Evolutionary conservation across 1,140 invertebrate species (phyloP).

Genomic region (Mizuhopecten yessoensis): DNA sequence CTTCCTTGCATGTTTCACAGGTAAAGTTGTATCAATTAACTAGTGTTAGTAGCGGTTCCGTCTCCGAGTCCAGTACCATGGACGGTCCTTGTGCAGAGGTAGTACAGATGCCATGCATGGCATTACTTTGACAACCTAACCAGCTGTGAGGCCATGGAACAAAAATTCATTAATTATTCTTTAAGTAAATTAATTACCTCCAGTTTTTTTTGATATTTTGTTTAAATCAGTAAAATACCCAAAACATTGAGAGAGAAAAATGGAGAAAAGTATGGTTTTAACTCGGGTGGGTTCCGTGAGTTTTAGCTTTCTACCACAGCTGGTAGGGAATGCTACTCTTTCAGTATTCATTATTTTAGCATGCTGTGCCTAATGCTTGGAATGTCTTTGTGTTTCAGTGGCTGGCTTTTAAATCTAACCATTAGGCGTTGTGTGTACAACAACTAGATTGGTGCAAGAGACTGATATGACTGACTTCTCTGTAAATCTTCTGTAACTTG

Average conservation of each 20-base stretch:
- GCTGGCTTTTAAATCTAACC: neutral
- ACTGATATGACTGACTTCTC: neutral
- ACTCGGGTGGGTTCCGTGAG: neutral
- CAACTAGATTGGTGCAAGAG: neutral
- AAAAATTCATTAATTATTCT: neutral
- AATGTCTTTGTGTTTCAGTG: neutral
- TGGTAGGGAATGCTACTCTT: neutral
- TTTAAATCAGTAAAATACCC: too few species aligned
- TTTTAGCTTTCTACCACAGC: neutral
- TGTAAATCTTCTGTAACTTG: too few species aligned
- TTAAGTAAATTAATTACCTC: neutral
- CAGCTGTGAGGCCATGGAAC: neutral
- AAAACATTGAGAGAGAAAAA: too few species aligned
- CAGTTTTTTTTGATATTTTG: too few species aligned
- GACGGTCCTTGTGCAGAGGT: neutral
- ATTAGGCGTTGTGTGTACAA: neutral
- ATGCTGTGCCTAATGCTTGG: neutral
- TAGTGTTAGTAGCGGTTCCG: neutral
- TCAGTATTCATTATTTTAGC: neutral
- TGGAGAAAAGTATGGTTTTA: too few species aligned
- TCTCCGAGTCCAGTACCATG: neutral
- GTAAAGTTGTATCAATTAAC: conserved; percentile 35
- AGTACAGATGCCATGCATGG: neutral
- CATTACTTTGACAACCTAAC: neutral
- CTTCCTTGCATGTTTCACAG: conserved; percentile 37